A percentile compares a stretch with the other conserved stretches of the same genome.
Evolutionary conservation across 2,888 invertebrate species (phyloP).

Genomic region (Diarsia mendica): DNA sequence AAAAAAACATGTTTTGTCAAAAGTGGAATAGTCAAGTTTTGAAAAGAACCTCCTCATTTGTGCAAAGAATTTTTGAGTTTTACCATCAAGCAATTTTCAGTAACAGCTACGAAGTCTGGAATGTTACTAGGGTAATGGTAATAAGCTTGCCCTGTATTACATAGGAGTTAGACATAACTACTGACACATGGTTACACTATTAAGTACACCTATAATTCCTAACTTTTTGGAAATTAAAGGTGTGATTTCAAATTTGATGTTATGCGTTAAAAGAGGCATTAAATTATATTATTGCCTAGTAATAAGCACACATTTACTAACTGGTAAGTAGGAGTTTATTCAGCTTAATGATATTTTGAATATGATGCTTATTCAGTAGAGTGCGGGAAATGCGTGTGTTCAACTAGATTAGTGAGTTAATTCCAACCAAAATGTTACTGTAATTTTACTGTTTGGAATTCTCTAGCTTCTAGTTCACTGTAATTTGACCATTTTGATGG

Average conservation of each 20-base stretch:
- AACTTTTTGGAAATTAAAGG: not conserved
- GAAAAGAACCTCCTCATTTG: too few relatives aligned
- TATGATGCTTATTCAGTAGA: conserved; percentile 3
- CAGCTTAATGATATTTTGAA: not conserved
- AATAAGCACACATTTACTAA: conserved; percentile 1
- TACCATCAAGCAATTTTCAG: not conserved
- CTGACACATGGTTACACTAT: not conserved
- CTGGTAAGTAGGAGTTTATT: not conserved
- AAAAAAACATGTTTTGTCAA: too few relatives aligned
- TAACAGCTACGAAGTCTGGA: not conserved
- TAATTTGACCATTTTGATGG: not conserved
- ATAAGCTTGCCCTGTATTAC: not conserved
- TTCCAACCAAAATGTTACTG: not conserved
- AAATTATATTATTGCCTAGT: too few relatives aligned
- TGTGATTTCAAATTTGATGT: not conserved
- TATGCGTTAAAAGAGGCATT: not conserved
- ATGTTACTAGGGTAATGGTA: not conserved
- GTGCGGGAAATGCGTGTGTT: not conserved
- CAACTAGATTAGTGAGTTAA: conserved; percentile 3
- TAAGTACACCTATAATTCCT: too few relatives aligned
- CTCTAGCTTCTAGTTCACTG: not conserved
- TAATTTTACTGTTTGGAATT: not conserved
- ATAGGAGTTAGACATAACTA: not conserved
- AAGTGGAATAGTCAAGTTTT: too few relatives aligned
- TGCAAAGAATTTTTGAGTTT: too few relatives aligned